Conservation (phyloP, 2,888 invertebrate species). For the Augochlorella aurata region DNA sequence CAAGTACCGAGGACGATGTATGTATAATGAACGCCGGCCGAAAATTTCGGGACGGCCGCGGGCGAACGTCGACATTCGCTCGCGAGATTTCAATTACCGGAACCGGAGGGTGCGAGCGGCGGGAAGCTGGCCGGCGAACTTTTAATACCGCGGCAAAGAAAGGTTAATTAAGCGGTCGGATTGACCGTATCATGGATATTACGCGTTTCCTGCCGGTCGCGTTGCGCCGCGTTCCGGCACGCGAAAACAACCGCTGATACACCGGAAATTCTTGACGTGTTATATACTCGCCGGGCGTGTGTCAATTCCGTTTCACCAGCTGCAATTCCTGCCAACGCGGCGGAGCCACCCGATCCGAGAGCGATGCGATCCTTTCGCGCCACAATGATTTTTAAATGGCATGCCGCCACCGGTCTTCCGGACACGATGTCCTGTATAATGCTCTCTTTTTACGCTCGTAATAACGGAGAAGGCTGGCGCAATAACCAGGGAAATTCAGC, state of each 20-base stretch:
- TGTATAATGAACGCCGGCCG: constrained; percentile 26
- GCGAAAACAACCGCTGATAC: not conserved
- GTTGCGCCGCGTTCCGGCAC: not conserved
- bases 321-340: too few species aligned
- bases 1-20: constrained; percentile 12
- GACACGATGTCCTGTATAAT: too few species aligned
- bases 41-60: constrained; percentile 35
- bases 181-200: constrained; percentile 33
- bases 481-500: too few species aligned
- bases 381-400: not conserved
- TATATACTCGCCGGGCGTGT: not conserved
- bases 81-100: constrained; percentile 46
- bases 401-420: not conserved
- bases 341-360: not conserved
- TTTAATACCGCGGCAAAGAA: constrained; percentile 41
- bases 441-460: too few species aligned
- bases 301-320: not conserved
- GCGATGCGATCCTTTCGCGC: not conserved
- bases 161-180: constrained; percentile 55
- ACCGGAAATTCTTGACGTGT: not conserved
- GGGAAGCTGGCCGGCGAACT: not conserved
- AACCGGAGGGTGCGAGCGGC: not conserved
- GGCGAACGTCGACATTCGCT: constrained; percentile 27
- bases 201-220: constrained; percentile 5
- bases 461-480: too few species aligned